These are phyloP conservation scores for Trachurus trachurus DNA, from an alignment of 2,797 vertebrate species.

Conservation along the genomic window DNA sequence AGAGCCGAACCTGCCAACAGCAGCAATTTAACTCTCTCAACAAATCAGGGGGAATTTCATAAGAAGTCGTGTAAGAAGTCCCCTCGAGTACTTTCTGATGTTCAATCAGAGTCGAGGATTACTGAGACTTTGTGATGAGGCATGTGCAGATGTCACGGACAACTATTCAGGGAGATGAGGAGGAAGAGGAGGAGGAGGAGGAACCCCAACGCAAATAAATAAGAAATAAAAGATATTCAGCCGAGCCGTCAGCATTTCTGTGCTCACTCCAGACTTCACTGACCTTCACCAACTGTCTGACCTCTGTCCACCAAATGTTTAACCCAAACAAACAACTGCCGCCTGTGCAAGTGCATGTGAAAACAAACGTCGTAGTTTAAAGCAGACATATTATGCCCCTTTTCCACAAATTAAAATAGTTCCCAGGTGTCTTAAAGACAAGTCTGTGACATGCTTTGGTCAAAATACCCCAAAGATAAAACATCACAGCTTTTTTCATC, in stretches of 20 bases:
- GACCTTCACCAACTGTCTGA: background rate
- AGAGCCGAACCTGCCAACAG: slow-evolving; percentile 36
- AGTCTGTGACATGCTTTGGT: too few species aligned
- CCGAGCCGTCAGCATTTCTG: slow-evolving; percentile 10
- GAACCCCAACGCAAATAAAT: background rate
- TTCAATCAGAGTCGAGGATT: slow-evolving; percentile 14
- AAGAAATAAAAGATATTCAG: background rate
- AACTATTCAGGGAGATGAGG: background rate
- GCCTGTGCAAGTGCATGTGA: background rate
- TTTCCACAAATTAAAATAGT: too few species aligned
- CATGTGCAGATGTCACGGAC: slow-evolving; percentile 21
- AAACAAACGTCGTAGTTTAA: background rate
- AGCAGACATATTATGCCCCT: too few species aligned
- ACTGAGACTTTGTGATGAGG: background rate
- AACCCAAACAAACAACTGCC: background rate
- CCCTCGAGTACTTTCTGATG: slow-evolving; percentile 41
- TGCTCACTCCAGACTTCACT: background rate
- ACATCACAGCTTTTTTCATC: too few species aligned
- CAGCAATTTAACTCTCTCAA: slow-evolving; percentile 30
- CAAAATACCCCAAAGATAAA: too few species aligned
- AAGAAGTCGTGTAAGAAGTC: slow-evolving; percentile 8
- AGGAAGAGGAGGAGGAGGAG: background rate
- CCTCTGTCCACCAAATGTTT: background rate
- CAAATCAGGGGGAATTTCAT: slow-evolving; percentile 1
- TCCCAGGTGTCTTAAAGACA: too few species aligned